Evolutionary conservation across 2,888 invertebrate species (phyloP), one percentile per base, ranked within the genome.

Genomic region (Phytoseiulus persimilis): DNA sequence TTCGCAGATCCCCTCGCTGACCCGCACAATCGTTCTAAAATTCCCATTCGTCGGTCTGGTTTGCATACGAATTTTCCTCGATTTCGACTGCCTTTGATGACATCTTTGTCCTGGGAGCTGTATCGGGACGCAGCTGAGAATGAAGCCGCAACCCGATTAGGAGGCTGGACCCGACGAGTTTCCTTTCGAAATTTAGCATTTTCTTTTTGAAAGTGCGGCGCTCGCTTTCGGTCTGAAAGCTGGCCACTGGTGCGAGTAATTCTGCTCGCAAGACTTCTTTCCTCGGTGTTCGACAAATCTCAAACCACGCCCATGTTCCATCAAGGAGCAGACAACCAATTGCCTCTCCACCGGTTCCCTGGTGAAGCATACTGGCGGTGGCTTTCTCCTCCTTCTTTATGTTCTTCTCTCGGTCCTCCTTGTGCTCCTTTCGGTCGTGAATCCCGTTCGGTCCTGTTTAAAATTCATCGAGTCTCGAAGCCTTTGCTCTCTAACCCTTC

Each of bases 381-480:
- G 5, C 18, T 23, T 65, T 23, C 65, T 14, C 18, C 11, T 65
- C 18, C 65, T 18, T 28, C 65, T 65, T 18, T 3, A 18, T 65
- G 65, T 18, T 65, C 65, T 18, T 28, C 18, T 65, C 65, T 65
- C 65, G 65, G 65, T 65, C 28, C 65, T 65, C 65, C 9, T 46
- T 46, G 46, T 46, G 46, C 46, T 46, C 46, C 46, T 46, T 46
- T 46, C 46, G 46, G 46, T 46, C 46, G 46, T 46, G 46, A 46
- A 46, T 46, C 46, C 46, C 46, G 46, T 46, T 46, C 46, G 46
- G 46, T 14, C 46, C 87, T 87, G 87, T 87, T 87, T 87, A 87
- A 87, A 87, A 87, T 87, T 87, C 87, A 87, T 87, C 87, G 87
- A 87, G 87, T 87, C 33, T 31, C 31, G 39, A n/a, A 33, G 32